Percentiles rank a stretch among this genome's conserved stretches.
These are phyloP conservation scores for Temnothorax longispinosus DNA, from an alignment of 1,140 invertebrate species.

Conservation along the genomic window DNA sequence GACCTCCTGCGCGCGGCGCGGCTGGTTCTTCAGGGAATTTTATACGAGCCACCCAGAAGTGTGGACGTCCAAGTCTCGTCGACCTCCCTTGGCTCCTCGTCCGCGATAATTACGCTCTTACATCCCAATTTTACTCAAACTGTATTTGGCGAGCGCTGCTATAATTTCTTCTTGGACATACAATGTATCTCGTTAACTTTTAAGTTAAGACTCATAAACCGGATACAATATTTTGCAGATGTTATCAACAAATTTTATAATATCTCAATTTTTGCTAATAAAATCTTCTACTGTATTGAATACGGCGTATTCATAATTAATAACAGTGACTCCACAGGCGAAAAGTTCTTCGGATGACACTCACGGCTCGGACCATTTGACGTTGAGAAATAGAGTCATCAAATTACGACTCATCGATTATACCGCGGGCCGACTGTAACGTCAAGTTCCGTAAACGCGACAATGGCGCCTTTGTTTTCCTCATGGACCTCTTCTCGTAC, in stretches of 20 bases:
- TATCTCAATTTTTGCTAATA: not conserved
- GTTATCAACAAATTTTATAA: not conserved
- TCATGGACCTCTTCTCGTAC: slow-evolving; percentile 38
- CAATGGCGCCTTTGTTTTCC: slow-evolving; percentile 71
- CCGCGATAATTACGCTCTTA: slow-evolving; percentile 41
- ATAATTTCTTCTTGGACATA: not conserved
- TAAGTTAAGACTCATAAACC: no score
- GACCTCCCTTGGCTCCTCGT: not conserved
- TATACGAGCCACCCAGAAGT: slow-evolving; percentile 54
- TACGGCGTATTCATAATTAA: not conserved
- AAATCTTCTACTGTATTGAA: not conserved
- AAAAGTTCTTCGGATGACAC: not conserved
- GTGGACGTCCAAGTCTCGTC: not conserved
- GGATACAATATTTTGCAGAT: not conserved
- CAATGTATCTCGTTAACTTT: not conserved
- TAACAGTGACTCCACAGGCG: not conserved
- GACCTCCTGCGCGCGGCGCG: slow-evolving; percentile 1
- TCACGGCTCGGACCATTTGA: not conserved
- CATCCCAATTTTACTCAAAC: slow-evolving; percentile 27
- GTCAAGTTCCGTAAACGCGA: slow-evolving; percentile 36
- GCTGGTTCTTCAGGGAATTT: slow-evolving; percentile 41
- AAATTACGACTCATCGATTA: slow-evolving; percentile 53
- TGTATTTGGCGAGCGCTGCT: not conserved
- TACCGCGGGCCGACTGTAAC: slow-evolving; percentile 34
- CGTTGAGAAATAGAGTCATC: slow-evolving; percentile 63